phyloP scores from a whole-genome alignment of 2,113 vertebrate genomes.

The Pagrus major region DNA sequence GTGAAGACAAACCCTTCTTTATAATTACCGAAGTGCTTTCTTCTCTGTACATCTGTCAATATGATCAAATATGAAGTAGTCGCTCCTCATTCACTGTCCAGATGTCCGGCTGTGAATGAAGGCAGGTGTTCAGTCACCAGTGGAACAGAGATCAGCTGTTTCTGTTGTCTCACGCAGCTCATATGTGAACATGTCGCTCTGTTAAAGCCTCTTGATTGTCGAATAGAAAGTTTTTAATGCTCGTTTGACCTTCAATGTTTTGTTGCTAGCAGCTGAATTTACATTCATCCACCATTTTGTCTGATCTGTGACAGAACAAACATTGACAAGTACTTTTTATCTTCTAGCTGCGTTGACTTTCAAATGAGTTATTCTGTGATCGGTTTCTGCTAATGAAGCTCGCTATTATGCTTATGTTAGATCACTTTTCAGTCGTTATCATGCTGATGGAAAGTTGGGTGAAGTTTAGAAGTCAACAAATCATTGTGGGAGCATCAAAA shows the following conservation, averaged over 20 bases:
- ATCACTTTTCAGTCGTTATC: too few relatives aligned
- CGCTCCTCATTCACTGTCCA: slow-evolving; percentile 37
- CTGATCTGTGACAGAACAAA: too few relatives aligned
- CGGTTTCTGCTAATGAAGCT: too few relatives aligned
- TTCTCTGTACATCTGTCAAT: slow-evolving; percentile 63
- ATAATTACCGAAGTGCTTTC: slow-evolving; percentile 1
- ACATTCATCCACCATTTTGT: too few relatives aligned
- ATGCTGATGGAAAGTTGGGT: too few relatives aligned
- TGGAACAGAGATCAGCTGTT: slow-evolving; percentile 41
- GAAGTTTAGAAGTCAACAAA: too few relatives aligned
- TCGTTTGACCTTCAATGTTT: background rate
- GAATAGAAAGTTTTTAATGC: background rate
- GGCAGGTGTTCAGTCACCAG: slow-evolving; percentile 60
- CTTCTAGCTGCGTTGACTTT: too few relatives aligned
- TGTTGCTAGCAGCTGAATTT: background rate
- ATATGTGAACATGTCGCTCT: slow-evolving; percentile 24
- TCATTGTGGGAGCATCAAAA: too few relatives aligned
- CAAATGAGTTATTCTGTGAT: too few relatives aligned
- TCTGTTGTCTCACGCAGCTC: slow-evolving; percentile 27
- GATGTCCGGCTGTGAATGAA: slow-evolving; percentile 54
- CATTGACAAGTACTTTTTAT: too few relatives aligned
- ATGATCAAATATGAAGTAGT: slow-evolving; percentile 53
- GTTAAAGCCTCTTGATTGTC: background rate
- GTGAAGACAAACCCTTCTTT: slow-evolving; percentile 30
- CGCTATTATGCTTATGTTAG: too few relatives aligned